Evolutionary conservation across 2,888 invertebrate species (phyloP).

Genomic region (Sclerodermus sp.): DNA sequence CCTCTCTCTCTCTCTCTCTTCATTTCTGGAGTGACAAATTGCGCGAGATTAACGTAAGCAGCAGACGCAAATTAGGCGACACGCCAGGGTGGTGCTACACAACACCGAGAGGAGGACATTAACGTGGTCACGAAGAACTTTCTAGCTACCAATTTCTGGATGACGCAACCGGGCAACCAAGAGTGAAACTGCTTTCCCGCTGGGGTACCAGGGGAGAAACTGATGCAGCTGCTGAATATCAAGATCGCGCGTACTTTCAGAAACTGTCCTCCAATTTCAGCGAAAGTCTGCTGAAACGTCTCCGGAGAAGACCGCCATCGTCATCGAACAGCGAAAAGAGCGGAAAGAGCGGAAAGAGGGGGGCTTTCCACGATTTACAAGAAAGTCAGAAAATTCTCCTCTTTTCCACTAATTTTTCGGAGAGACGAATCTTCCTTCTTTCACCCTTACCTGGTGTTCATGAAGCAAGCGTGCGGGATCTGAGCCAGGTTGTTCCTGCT

Average conservation of each 20-base stretch:
- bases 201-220: background rate
- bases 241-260: background rate
- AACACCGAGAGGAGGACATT: slow-evolving; percentile 34
- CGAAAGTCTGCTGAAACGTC: background rate
- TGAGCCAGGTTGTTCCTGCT: slow-evolving; percentile 75
- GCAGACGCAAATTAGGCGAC: slow-evolving; percentile 22
- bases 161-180: slow-evolving; percentile 41
- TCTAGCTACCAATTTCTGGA: slow-evolving; percentile 45
- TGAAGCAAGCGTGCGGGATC: slow-evolving; percentile 67
- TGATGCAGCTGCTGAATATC: too few species aligned
- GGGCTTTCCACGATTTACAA: too few species aligned
- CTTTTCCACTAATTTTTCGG: too few species aligned
- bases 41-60: slow-evolving; percentile 5
- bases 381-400: too few species aligned
- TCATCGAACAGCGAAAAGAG: background rate
- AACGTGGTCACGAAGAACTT: slow-evolving; percentile 40
- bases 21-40: slow-evolving; percentile 7
- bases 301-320: background rate
- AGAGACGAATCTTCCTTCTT: too few species aligned
- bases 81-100: slow-evolving; percentile 34
- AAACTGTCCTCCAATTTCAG: background rate
- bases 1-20: too few species aligned
- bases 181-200: slow-evolving; percentile 46
- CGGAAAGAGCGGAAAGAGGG: too few species aligned
- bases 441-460: slow-evolving; percentile 57